Base-by-base conservation (phyloP, 2,888 invertebrate genomes). In the Drosophila nr. medialis region DNA sequence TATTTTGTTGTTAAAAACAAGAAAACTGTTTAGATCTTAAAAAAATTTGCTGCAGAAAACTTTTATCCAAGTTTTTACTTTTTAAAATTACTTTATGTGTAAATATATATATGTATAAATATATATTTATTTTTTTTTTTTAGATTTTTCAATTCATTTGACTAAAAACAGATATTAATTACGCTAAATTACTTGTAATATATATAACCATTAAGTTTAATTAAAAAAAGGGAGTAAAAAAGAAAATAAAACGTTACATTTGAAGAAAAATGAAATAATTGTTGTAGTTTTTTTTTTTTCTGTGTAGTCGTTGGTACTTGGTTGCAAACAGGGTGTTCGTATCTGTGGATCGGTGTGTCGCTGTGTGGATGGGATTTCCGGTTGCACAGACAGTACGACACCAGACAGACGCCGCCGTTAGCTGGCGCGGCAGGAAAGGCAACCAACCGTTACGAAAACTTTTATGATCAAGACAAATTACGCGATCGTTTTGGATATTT, bases 141-240 rank as follows among this genome's bases (percentile, higher is more conserved):
- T 74, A 40, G 48, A 72, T 68, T 86, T 87, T 83, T 75, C 75
- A 82, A 81, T 84, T 69, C 70, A 75, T 76, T 84, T 88, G 75
- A 84, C 85, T 87, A 89, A 80, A 83, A 89, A 86, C 89, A 77
- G 84, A 68, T 82, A 87, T 88, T 89, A 83, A 88, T 86, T 87
- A 87, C 76, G 76, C 90, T 88, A 87, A 86, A 73, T 88, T 86
- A 88, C 86, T 89, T 85, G 73, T 80, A 86, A 84, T 55, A 56
- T 83, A 84, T 89, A 88, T 89, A 84, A 81, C 80, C 74, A 75
- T 83, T 86, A 90, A 77, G 71, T 81, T 86, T 83, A 84, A 80
- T 83, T 53, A 15, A 38, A 55, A 73, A 76, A 77, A 75, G 80
- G 74, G 72, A 75, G 71, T 75, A 77, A 75, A 72, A 74, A 79